Base-by-base conservation (phyloP, 1,140 invertebrate genomes). In the Solen grandis region DNA sequence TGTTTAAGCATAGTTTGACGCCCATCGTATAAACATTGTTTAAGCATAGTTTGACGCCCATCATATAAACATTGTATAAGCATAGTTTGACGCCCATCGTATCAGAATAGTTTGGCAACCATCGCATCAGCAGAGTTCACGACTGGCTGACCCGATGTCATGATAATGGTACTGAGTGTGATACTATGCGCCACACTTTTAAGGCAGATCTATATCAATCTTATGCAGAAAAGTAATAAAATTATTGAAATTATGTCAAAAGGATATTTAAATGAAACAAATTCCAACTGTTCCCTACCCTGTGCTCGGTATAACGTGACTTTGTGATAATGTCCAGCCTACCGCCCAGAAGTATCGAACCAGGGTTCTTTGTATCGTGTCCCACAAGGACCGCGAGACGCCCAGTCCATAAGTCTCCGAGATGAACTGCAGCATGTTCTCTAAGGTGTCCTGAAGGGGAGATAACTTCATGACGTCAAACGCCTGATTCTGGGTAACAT, bases 401-500 rank as follows among this genome's bases (percentile, higher is more conserved):
- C 68, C 68, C 10, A 70, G 52, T 22, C 68, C 68, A 57, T 70
- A 70, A 0, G 5, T 38, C 10, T 70, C 68, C 3, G 68, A 70
- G n/a, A 70, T 70, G 25, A 33, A 27, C 22, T 70, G 68, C 13
- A 72, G 19, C 31, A 65, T 4, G 16, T 80, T 35, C 19, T 63
- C 57, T 55, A 55, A 54, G 22, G 1, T 54, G 2, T 36, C 10
- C 76, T 66, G 22, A 52, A 33, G 38, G 19, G 35, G 46, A 65
- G 25, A 72, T 36, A 63, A 46, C 82, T n/a, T 70, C 35, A 69
- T 78, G 63, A 27, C 62, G 78, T 33, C 57, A 69, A 65, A 35
- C 8, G 50, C 16, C 27, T 55, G 29, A 0, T 1, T 52, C 19
- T 16, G 16, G 36, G 14, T n/a, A 5, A 52, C n/a, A 54, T 19